A percentile compares a stretch with the other conserved stretches of the same genome.
phyloP scores from a whole-genome alignment of 2,113 vertebrate species.

The Nothoprocta pentlandii region DNA sequence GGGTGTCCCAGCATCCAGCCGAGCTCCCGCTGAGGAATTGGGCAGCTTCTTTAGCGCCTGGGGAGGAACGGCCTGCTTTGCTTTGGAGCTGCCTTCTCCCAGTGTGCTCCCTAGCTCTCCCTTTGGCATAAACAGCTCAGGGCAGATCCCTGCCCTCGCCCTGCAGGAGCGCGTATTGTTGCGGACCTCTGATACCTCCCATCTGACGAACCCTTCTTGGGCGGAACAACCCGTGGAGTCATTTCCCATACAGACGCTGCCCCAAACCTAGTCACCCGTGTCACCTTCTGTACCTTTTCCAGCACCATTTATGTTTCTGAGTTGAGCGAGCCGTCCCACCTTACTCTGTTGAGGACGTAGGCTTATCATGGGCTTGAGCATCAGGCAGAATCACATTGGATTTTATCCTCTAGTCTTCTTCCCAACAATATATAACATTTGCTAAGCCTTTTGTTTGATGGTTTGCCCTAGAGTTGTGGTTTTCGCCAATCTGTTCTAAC shows the following conservation, averaged over 20 bases:
- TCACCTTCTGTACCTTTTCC: neutral
- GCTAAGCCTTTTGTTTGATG: neutral
- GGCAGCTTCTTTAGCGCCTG: neutral
- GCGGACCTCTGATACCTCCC: neutral
- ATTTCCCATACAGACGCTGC: neutral
- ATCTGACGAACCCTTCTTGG: neutral
- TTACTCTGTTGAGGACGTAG: neutral
- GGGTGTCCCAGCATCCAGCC: rapidly evolving
- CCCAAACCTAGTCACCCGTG: neutral
- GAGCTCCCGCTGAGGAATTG: neutral
- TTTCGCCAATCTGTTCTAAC: neutral
- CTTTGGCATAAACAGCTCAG: neutral
- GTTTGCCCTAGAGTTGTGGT: neutral
- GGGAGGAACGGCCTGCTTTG: neutral
- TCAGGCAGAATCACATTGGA: neutral
- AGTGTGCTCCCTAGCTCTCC: neutral
- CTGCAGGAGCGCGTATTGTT: neutral
- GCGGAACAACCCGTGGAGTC: neutral
- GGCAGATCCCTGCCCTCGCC: neutral
- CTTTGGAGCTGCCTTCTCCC: neutral
- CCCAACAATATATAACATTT: neutral
- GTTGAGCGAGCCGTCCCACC: neutral
- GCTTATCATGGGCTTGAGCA: neutral
- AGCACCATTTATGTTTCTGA: neutral
- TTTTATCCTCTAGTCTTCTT: neutral